phyloP scores from a whole-genome alignment of 2,113 vertebrate species.

The Haemorhous mexicanus region DNA sequence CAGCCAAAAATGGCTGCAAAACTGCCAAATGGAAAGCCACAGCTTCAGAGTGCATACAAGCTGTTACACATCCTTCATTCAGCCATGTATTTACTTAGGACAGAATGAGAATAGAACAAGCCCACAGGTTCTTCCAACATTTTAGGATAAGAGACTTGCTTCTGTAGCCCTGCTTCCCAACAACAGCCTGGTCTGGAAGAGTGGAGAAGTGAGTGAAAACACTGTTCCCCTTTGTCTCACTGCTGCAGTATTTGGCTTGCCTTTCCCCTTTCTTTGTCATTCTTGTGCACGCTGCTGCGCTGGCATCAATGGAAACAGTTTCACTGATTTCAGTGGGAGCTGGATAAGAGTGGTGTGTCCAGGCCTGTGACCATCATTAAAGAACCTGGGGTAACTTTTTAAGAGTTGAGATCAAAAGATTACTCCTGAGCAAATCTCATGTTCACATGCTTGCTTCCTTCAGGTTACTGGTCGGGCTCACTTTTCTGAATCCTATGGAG shows the following conservation, averaged over 20 bases:
- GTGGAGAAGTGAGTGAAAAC: background rate
- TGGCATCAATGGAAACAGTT: background rate
- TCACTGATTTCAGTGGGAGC: background rate
- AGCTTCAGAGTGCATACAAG: background rate
- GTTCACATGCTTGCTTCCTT: background rate
- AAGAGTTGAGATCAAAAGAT: background rate
- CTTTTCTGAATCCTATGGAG: background rate
- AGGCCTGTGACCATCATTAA: background rate
- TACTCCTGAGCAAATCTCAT: background rate
- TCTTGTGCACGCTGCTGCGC: background rate
- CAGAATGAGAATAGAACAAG: background rate
- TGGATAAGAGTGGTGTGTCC: background rate
- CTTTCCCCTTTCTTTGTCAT: background rate
- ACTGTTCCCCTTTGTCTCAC: background rate
- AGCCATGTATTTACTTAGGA: background rate
- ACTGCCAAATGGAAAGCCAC: conserved; percentile 29
- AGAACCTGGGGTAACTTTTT: background rate
- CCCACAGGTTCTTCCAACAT: background rate
- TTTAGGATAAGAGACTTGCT: background rate
- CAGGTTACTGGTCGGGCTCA: fast-evolving
- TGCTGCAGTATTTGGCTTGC: background rate
- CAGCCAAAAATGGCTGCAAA: conserved; percentile 25
- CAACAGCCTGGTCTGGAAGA: background rate
- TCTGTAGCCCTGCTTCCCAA: background rate
- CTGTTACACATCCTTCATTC: conserved; percentile 10